These are phyloP conservation scores for Samia ricini DNA, from an alignment of 1,140 invertebrate genomes.

Conservation along the genomic window DNA sequence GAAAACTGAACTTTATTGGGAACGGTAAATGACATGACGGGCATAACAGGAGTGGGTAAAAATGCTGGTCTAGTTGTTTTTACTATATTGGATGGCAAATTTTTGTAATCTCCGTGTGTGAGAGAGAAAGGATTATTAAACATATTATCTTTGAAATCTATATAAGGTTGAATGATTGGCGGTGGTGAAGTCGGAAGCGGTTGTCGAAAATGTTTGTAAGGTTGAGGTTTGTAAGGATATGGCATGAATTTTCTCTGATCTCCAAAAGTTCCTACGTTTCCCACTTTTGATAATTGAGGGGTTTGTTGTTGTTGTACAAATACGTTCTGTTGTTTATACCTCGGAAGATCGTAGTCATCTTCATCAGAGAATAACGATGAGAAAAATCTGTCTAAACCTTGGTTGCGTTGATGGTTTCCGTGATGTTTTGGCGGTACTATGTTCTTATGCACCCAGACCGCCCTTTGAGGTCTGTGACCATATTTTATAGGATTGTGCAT, in stretches of 20 bases:
- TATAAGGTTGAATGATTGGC: slow-evolving; percentile 32
- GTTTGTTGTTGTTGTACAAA: slow-evolving; percentile 26
- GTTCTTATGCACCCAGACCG: slow-evolving; percentile 68
- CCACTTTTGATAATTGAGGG: slow-evolving; percentile 45
- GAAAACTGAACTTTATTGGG: slow-evolving; percentile 31
- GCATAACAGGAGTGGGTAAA: slow-evolving; percentile 50
- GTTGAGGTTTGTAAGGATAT: slow-evolving; percentile 46
- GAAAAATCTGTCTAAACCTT: slow-evolving; percentile 59
- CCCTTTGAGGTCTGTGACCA: slow-evolving; percentile 42
- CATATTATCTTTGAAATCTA: slow-evolving; percentile 26
- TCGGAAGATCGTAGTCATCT: slow-evolving; percentile 32
- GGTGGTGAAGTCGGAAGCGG: slow-evolving; percentile 34
- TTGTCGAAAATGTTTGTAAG: slow-evolving; percentile 37
- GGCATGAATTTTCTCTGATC: slow-evolving; percentile 39
- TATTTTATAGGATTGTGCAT: slow-evolving; percentile 13
- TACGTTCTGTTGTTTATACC: slow-evolving; percentile 38
- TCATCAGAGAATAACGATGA: slow-evolving; percentile 60
- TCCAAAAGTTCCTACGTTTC: slow-evolving; percentile 32
- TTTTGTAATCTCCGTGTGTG: slow-evolving; percentile 35
- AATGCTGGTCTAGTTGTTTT: slow-evolving; percentile 55
- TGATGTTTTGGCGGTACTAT: slow-evolving; percentile 41
- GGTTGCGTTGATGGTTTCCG: slow-evolving; percentile 37
- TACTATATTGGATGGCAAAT: slow-evolving; percentile 29
- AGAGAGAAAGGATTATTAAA: slow-evolving; percentile 22
- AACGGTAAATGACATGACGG: slow-evolving; percentile 16